Base-by-base conservation (phyloP, 2,113 vertebrate species). In the Tragelaphus scriptus region DNA sequence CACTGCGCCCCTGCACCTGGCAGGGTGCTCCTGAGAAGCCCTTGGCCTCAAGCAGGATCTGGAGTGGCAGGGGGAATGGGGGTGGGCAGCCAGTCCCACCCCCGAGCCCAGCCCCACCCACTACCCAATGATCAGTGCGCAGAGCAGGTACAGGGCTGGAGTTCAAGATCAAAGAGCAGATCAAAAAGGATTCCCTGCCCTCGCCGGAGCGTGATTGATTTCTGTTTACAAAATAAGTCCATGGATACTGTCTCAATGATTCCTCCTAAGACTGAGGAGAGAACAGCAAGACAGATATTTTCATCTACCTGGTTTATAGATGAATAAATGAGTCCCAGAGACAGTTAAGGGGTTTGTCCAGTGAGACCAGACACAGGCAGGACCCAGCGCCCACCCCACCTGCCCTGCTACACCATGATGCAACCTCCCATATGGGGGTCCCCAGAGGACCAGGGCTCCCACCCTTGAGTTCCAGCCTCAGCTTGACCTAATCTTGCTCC, bases 61-160 rank as follows among this genome's bases (percentile, higher is more conserved):
- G 44, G n/a, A 30, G 85, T 85, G 47, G 30, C 30, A 32, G 68
- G 15, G 51, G 16, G 91, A 51, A 9, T 9, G 23, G 9, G 1
- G 5, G n/a, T 36, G 49, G 47, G 32, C 0, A 7, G 32, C 40
- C 40, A 11, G 12, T 14, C 40, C 25, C 47, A 7, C 3, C 12
- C 47, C 58, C 1, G 4, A 59, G 30, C 77, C 56, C 2, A 0
- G 65, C 49, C 44, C 59, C 56, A 32, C 19, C 32, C 55, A 40
- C 63, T 0, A 0, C 21, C 21, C 19, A 12, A 3, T 11, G 40
- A 85, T 77, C 23, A 17, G 8, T 7, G 49, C 1, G 1, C 28
- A 58, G 90, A n/a, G 23, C 1, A 10, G 36, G 28, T 12, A 2
- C 30, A 25, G 26, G 63, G 15, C 87, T 80, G 5, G 8, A 63